These are phyloP conservation scores for Drosophila nigromelanica DNA, from an alignment of 1,140 invertebrate genomes.

Conservation along the genomic window DNA sequence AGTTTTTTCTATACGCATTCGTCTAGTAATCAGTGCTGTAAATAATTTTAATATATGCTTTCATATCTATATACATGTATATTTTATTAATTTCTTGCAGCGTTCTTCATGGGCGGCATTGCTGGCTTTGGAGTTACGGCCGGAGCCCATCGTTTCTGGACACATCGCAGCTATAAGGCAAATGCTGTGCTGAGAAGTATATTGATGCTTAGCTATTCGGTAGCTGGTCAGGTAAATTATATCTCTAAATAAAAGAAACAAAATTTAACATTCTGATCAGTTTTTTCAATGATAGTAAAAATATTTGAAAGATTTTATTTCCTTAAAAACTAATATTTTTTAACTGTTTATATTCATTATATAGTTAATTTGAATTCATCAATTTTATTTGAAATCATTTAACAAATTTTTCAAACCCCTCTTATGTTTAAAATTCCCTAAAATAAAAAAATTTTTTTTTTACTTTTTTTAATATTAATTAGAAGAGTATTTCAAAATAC, in stretches of 20 bases:
- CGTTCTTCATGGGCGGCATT: conserved; percentile 84
- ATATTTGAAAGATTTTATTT: no score
- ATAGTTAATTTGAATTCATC: no score
- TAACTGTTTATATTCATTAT: no score
- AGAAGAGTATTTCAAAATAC: no score
- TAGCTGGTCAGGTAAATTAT: conserved; percentile 87
- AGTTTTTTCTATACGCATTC: not conserved
- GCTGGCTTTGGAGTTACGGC: conserved; percentile 90
- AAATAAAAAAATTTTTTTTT: not conserved
- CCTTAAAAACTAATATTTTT: no score
- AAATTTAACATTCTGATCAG: no score
- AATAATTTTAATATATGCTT: conserved; percentile 14
- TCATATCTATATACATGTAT: conserved; percentile 4
- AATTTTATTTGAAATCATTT: no score
- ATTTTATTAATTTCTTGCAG: conserved; percentile 75
- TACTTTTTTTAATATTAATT: no score
- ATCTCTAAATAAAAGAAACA: not conserved
- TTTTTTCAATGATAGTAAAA: no score
- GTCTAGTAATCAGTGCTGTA: not conserved
- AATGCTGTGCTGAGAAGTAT: conserved; percentile 89
- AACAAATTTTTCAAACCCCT: no score
- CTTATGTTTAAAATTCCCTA: no score
- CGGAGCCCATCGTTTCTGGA: conserved; percentile 93
- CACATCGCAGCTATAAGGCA: conserved; percentile 93
- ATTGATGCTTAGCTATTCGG: conserved; percentile 88